A percentile compares a stretch with the other conserved stretches of the same genome.
These are phyloP conservation scores for Plectus sambesii DNA, from an alignment of 1,140 invertebrate species.

Conservation along the genomic window DNA sequence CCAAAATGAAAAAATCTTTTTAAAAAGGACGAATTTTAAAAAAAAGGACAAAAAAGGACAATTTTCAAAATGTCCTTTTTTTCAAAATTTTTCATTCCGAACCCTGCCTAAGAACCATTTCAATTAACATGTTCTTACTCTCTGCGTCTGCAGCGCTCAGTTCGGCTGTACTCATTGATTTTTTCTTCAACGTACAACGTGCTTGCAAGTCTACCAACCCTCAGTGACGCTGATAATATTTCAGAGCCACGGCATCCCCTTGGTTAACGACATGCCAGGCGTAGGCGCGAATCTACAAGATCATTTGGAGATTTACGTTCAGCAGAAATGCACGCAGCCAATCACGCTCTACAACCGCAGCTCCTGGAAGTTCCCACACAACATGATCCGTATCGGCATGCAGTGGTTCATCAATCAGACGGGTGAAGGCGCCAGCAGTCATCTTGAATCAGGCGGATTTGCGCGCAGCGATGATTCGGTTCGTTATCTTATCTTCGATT, in stretches of 20 bases:
- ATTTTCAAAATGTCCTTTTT: too few species aligned
- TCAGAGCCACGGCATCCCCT: slow-evolving; percentile 27
- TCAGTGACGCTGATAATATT: too few species aligned
- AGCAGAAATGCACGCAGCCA: slow-evolving; percentile 49
- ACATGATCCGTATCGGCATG: slow-evolving; percentile 50
- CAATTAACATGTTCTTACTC: too few species aligned
- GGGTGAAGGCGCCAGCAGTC: slow-evolving; percentile 49
- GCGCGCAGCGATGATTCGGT: slow-evolving; percentile 39
- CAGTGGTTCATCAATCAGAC: slow-evolving; percentile 49
- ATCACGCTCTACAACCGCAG: slow-evolving; percentile 51
- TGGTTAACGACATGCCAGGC: slow-evolving; percentile 40
- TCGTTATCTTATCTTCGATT: slow-evolving; percentile 13
- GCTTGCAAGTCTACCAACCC: too few species aligned
- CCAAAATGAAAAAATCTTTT: too few species aligned
- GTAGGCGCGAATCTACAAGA: slow-evolving; percentile 44
- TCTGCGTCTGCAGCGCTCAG: too few species aligned
- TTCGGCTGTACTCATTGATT: too few species aligned
- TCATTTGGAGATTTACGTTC: slow-evolving; percentile 49
- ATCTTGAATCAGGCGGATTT: slow-evolving; percentile 51
- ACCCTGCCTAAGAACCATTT: too few species aligned
- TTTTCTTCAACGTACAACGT: too few species aligned
- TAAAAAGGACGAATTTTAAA: too few species aligned
- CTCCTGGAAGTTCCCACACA: slow-evolving; percentile 52
- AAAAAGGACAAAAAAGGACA: too few species aligned
- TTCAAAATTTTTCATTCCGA: too few species aligned